Base-by-base conservation (phyloP, 1,140 invertebrate species). In the Parasteatoda tepidariorum region DNA sequence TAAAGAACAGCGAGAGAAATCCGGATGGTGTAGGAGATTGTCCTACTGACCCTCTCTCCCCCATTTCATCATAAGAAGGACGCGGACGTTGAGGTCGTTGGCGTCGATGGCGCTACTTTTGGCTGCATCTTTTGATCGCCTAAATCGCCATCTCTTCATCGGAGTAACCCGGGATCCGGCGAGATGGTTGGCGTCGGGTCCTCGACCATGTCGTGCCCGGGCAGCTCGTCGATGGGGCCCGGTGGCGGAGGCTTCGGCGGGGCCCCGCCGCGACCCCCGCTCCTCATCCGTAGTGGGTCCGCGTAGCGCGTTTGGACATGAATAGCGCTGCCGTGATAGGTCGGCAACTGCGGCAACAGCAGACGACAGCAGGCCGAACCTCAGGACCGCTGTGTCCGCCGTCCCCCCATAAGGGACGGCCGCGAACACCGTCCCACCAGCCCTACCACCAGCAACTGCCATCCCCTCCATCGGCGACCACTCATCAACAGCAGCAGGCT, bases 291-390 rank as follows among this genome's bases (percentile, higher is more conserved):
- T 28, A 24, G 66, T 57, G 33, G 78, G 41, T 61, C 66, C 78
- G 78, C 68, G 62, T 68, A 71, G 66, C 64, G 64, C 62, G 22
- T 34, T n/a, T 61, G 66, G 75, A 70, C 67, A 87, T 87, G 86
- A 86, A 85, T 81, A 87, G 86, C 85, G 87, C 87, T 41, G 87
- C 87, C 66, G 87, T 87, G 33, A 87, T 87, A 57, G 87, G 87
- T 38, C 85, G 87, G 59, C 87, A 87, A 84, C 70, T 87, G 38
- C 86, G 87, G 61, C 86, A 87, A 79, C 86, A 87, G 55, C 82
- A 86, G 41, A 83, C 84, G n/a, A 84, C 74, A 59, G 64, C 82
- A 59, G 48, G 31, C 30, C 71, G 48, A 48, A 66, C 24, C 26
- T 68, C 85, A 18, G 86, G 85, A 71, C 85, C 85, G 34, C 73